Conservation (phyloP, 2,797 vertebrate species). For the Fringilla coelebs region DNA sequence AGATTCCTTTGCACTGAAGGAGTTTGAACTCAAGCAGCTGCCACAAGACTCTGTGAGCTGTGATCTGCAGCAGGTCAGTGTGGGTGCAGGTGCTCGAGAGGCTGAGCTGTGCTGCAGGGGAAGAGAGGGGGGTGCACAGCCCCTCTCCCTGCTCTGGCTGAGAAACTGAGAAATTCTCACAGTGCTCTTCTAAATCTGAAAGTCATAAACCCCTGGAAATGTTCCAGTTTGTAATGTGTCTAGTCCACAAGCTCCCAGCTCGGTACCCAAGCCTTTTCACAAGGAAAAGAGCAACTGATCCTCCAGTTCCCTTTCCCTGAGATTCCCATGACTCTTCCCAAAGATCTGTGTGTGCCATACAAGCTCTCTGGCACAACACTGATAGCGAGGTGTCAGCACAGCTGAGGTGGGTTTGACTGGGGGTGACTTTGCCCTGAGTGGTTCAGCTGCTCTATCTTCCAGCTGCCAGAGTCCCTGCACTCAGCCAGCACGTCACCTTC, state of each 20-base stretch:
- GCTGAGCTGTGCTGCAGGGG: neutral
- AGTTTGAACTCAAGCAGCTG: neutral
- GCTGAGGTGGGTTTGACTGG: neutral
- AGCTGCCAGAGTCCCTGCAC: neutral
- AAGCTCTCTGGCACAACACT: neutral
- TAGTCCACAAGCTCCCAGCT: neutral
- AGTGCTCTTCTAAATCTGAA: neutral
- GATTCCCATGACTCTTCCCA: neutral
- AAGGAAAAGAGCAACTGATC: neutral
- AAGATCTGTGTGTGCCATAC: neutral
- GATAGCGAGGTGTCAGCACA: slow-evolving; percentile 10
- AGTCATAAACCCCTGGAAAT: neutral
- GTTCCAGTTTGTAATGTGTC: neutral
- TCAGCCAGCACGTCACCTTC: neutral
- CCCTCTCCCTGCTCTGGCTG: neutral
- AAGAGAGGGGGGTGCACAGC: neutral
- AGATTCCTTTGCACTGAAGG: neutral
- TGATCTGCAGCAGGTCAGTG: rapidly evolving
- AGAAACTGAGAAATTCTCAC: neutral
- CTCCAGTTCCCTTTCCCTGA: neutral
- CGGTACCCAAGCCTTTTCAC: neutral
- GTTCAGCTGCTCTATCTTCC: neutral
- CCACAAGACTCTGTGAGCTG: neutral
- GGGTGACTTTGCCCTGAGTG: slow-evolving; percentile 25
- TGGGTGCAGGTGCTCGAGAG: neutral